Evolutionary conservation across 2,888 invertebrate genomes (phyloP), one percentile per base, ranked within the genome.

Genomic region (Gryllus longicercus): DNA sequence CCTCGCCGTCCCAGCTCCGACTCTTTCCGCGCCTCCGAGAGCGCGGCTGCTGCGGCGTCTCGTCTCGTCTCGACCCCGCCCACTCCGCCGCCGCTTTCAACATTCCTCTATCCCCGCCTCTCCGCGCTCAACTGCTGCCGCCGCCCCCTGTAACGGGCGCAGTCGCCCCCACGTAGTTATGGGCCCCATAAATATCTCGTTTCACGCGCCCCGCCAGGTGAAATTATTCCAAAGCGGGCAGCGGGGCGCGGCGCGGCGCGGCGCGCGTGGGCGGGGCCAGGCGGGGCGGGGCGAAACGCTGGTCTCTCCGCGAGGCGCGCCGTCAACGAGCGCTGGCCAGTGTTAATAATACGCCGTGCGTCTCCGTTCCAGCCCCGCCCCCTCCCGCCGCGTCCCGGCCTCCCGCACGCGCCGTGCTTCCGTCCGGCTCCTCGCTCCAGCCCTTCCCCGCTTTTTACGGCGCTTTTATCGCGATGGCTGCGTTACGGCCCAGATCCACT

Each of bases 201-300:
- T 63, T 63, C 63, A 63, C n/a, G 63, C 63, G n/a, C n/a, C n/a
- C n/a, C n/a, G 63, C 63, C 63, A 63, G n/a, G 63, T 63, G 63
- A n/a, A 63, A 63, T 63, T 16, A 16, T 63, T 63, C 63, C n/a
- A 63, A 63, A 63, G 63, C n/a, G 38, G 38, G 63, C 63, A 14
- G 63, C 63, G 38, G 38, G 8, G 38, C 38, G 8, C 38, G 38
- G 38, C 38, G 38, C 8, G 38, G 38, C 38, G 1, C 8, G 38
- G 38, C 38, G 38, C 8, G 38, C 38, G 8, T 38, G 38, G 38
- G 38, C 38, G 38, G 38, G 38, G 38, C 8, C 8, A 0, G 38
- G 38, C 38, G 5, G 38, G 38, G 38, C 38, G 38, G 38, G 38
- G 38, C 38, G 38, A 38, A 38, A 38, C 38, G 38, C 8, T 8